Base-by-base conservation (phyloP, 2,888 invertebrate species). In the Philonicus albiceps region DNA sequence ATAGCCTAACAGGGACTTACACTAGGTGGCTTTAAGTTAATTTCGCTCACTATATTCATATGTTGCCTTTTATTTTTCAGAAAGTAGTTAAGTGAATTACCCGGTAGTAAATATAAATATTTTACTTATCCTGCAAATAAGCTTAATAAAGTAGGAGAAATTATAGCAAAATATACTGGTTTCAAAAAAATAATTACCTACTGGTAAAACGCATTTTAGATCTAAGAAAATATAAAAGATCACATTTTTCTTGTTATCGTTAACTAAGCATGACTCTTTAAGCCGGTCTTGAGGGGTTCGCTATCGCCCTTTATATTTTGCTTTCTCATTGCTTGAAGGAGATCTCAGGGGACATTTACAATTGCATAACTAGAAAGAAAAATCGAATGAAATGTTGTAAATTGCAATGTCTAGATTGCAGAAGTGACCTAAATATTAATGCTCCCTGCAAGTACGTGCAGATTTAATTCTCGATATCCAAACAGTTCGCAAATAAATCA, bases 401-500 rank as follows among this genome's bases (percentile, higher is more conserved):
- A 49, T 49, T n/a, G 49, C 49, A 49, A 49, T 49, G 49, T 49
- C 16, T n/a, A 49, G n/a, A 49, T 49, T 6, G n/a, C 49, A 49
- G 49, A 2, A n/a, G n/a, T 49, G 49, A n/a, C 49, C 49, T 49
- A n/a, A 49, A 49, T 49, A 19, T 49, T 19, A 19, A n/a, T 49
- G n/a, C 16, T 49, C n/a, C n/a, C 49, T 49, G 49, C 19, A 49
- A 49, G 49, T 49, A 49, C 49, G 49, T 2, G 49, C 49, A 49
- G 40, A 43, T 43, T 43, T 30, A 75, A 31, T 27, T 75, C 34
- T 75, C 34, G 31, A 75, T 75, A 34, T 75, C 31, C 31, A 19
- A 30, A 11, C 37, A 75, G 31, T 75, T 37, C 27, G 75, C 75
- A 34, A 75, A 75, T 75, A 75, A 75, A 75, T 75, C 75, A 75